Evolutionary conservation across 37 sponge, comb jelly and placozoan genomes (phyloP).

Genomic region (Theonella swinhoei): DNA sequence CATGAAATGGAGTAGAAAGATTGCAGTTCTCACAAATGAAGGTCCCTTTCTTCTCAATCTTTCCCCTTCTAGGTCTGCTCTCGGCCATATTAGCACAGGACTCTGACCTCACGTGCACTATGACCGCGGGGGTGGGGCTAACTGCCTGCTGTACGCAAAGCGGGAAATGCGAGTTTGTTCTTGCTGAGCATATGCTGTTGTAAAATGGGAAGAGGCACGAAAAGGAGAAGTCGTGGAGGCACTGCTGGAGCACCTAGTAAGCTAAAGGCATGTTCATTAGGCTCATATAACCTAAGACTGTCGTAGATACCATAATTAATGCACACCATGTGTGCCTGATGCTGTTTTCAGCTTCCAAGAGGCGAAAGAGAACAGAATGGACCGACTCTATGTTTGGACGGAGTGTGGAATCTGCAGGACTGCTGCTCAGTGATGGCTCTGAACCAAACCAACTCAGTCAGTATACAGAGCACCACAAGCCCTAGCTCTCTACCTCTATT

Average conservation of each 20-base stretch:
- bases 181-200: not conserved
- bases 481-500: not conserved
- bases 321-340: not conserved
- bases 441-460: conserved; percentile 34
- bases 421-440: conserved; percentile 14
- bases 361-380: not conserved
- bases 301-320: too few relatives aligned
- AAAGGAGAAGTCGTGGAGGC: conserved; percentile 3
- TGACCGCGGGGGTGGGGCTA: not conserved
- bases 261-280: too few relatives aligned
- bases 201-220: conserved; percentile 4
- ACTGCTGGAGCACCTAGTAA: not conserved
- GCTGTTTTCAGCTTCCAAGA: conserved; percentile 30
- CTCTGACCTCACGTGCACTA: not conserved
- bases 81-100: not conserved
- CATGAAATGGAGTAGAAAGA: conserved; percentile 46
- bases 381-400: conserved; percentile 27
- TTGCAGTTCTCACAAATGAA: conserved; percentile 57
- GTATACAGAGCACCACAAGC: not conserved
- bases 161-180: not conserved
- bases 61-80: not conserved
- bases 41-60: conserved; percentile 44
- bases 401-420: conserved; percentile 31
- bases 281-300: too few relatives aligned
- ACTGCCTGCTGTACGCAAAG: not conserved